Conservation (phyloP, 2,113 vertebrate species). For the Panthera leo region DNA sequence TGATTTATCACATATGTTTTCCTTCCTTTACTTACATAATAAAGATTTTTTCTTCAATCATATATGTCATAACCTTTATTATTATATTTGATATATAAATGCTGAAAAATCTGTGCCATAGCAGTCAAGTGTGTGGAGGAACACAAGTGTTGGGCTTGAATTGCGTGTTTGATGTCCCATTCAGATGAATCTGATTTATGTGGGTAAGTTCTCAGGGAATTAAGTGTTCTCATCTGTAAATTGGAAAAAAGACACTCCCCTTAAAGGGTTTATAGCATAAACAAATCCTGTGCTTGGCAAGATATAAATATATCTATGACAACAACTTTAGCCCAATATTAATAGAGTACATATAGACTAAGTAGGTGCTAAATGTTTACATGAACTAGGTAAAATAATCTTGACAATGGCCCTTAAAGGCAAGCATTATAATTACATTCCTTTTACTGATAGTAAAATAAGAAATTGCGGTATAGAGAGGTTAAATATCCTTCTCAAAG, state of each 20-base stretch:
- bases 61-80: background rate
- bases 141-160: background rate
- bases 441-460: background rate
- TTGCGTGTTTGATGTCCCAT: background rate
- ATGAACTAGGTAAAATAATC: background rate
- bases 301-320: background rate
- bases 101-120: background rate
- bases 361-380: background rate
- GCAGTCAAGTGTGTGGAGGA: background rate
- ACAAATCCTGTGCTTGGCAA: background rate
- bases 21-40: background rate
- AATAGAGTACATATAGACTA: background rate
- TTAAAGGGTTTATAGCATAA: background rate
- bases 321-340: background rate
- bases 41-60: background rate
- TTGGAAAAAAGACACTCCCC: background rate
- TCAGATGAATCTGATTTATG: background rate
- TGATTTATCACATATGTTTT: background rate
- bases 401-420: background rate
- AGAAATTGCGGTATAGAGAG: background rate
- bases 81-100: background rate
- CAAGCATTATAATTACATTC: background rate
- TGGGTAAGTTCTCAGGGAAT: background rate
- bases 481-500: background rate
- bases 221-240: background rate